Base-by-base conservation (phyloP, 1,140 invertebrate species). In the Drosophila sp. region DNA sequence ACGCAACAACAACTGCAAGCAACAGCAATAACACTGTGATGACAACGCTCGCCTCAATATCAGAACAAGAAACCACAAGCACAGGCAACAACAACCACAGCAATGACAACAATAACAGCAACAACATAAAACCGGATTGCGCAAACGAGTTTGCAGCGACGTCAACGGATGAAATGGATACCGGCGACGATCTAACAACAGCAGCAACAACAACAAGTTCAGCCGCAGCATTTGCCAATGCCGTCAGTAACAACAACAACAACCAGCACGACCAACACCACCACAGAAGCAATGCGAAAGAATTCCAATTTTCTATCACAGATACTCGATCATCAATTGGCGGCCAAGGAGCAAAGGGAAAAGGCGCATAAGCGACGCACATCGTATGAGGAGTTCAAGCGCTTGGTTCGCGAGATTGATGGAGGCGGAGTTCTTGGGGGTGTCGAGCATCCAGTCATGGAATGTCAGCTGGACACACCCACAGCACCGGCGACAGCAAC, bases 321-420 rank as follows among this genome's bases (percentile, higher is more conserved):
- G 58, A 91, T 91, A 79, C 90, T 91, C 65, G 90, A 91, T 83
- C 87, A 91, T 21, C 80, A 91, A 50, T 69, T 91, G 80, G 74
- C 80, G 74, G 77, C 59, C 64, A 86, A 89, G 66, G 83, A 91
- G 63, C 89, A 91, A 59, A 82, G 90, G 34, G 91, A 86, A 65
- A 92, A 92, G 46, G 90, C 91, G 45, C 89, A 91, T 51, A 80
- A 82, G 40, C 89, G 91, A 38, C 89, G 91, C 63, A 92, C 91
- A 53, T 92, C 91, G 14, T 92, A 92, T 62, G 91, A 92, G 71
- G 91, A 92, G 80, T 92, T 92, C 40, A 92, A 92, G 56, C 82
- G 81, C 48, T 63, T 92, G 41, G 89, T 92, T 48, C 89, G 75
- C 58, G 91, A 92, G 66, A 90, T 91, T 34, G 90, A 92, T 38